Evolutionary conservation across 1,140 invertebrate species (phyloP).

Genomic region (Orchesella cincta): DNA sequence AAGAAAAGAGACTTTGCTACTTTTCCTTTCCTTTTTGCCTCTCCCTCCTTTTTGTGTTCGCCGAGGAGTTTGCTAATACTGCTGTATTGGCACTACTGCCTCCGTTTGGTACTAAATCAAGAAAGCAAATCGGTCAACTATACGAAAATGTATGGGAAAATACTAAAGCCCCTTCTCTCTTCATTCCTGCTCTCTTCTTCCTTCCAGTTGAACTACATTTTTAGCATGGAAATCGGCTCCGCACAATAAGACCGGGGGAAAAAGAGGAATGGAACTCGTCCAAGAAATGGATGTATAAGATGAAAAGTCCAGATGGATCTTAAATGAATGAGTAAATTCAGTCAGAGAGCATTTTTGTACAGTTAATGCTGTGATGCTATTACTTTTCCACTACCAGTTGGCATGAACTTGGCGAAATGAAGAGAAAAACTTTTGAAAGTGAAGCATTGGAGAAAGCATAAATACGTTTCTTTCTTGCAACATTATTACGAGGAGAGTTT

Average conservation of each 20-base stretch:
- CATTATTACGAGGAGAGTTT: too few species aligned
- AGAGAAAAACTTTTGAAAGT: too few species aligned
- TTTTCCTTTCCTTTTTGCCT: not conserved
- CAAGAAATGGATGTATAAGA: constrained; percentile 4
- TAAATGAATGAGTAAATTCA: constrained; percentile 7
- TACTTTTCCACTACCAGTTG: not conserved
- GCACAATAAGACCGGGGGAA: not conserved
- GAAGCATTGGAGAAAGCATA: too few species aligned
- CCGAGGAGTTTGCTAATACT: not conserved
- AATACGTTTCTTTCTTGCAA: too few species aligned
- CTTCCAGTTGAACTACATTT: not conserved
- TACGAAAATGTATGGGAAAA: not conserved
- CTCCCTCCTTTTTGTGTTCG: not conserved
- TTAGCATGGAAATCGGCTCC: not conserved
- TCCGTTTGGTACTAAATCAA: constrained; percentile 10
- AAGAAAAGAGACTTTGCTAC: not conserved
- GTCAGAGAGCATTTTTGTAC: not conserved
- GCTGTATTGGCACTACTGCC: constrained; percentile 13
- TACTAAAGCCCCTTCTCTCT: not conserved
- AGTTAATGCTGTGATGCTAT: not conserved
- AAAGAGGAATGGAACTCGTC: constrained; percentile 7
- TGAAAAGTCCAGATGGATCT: constrained; percentile 11
- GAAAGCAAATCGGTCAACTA: constrained; percentile 8
- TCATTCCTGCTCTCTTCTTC: not conserved
- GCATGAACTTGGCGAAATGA: too few species aligned